Evolutionary conservation across 2,888 invertebrate species (phyloP), one percentile per base, ranked within the genome.

Genomic region (Liposcelis brunnea): DNA sequence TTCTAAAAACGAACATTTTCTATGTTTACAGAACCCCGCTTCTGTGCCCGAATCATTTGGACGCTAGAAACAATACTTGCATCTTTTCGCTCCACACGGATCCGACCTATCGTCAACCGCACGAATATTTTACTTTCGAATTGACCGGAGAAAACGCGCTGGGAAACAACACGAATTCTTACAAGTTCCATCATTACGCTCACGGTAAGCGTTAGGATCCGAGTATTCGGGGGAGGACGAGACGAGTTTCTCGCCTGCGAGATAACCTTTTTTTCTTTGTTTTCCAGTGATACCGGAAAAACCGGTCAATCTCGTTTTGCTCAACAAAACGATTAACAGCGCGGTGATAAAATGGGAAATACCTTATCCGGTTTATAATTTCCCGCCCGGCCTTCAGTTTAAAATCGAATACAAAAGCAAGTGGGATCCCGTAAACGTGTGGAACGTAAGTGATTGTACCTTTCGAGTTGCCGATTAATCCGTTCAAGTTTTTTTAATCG

Each of bases 131-230:
- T 55, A 63, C 65, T 48, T 77, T 85, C 52, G 61, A 61, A 11
- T 57, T 86, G 40, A 67, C 58, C n/a, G 71, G 72, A 12, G 61
- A 58, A 10, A 86, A 83, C 62, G 55, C 56, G 2, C 70, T 83
- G 56, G 81, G 79, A 1, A 65, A 58, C 21, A 62, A 58, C 14
- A 58, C 56, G 18, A 67, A 72, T 53, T 61, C 61, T 36, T 69
- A 71, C 51, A 67, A 60, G 26, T 67, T 80, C 48, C 68, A 77
- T 53, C 77, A 80, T 56, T 77, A 53, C 52, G 63, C 62, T 16
- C 58, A 68, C 49, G 67, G 71, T 69, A 58, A 54, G 58, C n/a
- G n/a, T n/a, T n/a, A n/a, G n/a, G n/a, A n/a, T n/a, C n/a, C n/a
- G n/a, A n/a, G n/a, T n/a, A n/a, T n/a, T n/a, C n/a, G n/a, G n/a